Evolutionary conservation across 2,113 vertebrate genomes (phyloP), one percentile per base, ranked within the genome.

Genomic region (Vimba vimba): DNA sequence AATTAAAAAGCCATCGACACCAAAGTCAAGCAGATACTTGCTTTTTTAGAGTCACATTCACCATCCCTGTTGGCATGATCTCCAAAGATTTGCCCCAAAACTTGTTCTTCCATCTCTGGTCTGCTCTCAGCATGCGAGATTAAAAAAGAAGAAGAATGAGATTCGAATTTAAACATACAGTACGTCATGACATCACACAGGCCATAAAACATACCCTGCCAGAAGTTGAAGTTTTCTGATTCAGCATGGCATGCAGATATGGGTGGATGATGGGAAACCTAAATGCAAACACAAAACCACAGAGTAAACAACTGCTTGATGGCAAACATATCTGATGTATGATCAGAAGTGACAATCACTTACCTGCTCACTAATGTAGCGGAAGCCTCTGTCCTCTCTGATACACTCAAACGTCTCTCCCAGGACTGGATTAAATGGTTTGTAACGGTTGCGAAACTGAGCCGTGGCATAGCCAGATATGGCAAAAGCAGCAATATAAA

Each of bases 11-110:
- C 17, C 25, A 39, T 1, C 11, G 4, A 75, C 21, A 47, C 30
- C 12, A 36, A 45, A 52, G 19, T 57, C 55, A 23, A 57, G 23
- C 11, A 12, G 62, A 74, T 59, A 96, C 96, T 96, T 95, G 98
- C 98, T 45, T 93, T 83, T 97, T 96, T 82, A 99, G 94, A 87
- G 94, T 97, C 80, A 98, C 96, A 5, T 99, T 96, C 6, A 97
- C 97, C 90, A 97, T 99, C 92, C 98, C 98, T 89, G 99, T 93
- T 84, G 97, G 98, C 93, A 99, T 97, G 9, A 99, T 98, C 94
- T 99, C 98, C 96, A 99, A 97, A 89, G 98, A 99, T 94, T 99
- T 99, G 0, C 98, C 98, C 98, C 98, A 99, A 94, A 99, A 99
- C 92, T 99, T 99, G 91, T 99, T 99, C 95, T 98, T 99, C 98